Conservation (phyloP, 2,888 invertebrate species). For the Chesias legatella region DNA sequence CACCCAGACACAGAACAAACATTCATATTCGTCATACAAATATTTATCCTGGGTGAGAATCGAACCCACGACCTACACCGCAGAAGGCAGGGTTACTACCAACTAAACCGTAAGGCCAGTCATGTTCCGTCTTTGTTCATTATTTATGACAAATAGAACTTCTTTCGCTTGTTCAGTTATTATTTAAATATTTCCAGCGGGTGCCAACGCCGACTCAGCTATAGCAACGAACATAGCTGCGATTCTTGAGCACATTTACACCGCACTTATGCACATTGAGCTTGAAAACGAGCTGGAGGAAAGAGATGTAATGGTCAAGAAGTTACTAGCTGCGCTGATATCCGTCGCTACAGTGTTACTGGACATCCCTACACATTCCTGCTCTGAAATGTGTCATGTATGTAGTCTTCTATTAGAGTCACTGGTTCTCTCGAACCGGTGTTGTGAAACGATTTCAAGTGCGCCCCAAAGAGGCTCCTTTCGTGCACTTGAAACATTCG, state of each 20-base stretch:
- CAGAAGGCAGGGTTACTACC: no score
- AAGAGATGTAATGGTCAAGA: slow-evolving; percentile 43
- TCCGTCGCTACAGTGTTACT: slow-evolving; percentile 44
- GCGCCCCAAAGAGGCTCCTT: no score
- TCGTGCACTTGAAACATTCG: no score
- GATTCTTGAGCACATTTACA: slow-evolving; percentile 47
- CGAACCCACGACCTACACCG: no score
- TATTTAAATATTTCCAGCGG: slow-evolving; percentile 37
- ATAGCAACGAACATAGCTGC: slow-evolving; percentile 44
- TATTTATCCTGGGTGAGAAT: no score
- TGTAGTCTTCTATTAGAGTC: slow-evolving; percentile 25
- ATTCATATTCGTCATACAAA: no score
- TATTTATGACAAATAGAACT: no score
- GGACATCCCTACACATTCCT: slow-evolving; percentile 42
- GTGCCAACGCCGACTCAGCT: slow-evolving; percentile 30
- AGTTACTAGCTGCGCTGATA: slow-evolving; percentile 36
- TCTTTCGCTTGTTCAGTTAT: slow-evolving; percentile 1
- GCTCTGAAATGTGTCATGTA: slow-evolving; percentile 44
- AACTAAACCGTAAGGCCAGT: no score
- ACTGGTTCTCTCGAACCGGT: no score
- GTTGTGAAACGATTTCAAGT: no score
- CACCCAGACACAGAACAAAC: no score
- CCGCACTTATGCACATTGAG: slow-evolving; percentile 41
- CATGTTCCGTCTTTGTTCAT: no score
- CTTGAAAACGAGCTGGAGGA: slow-evolving; percentile 41